A percentile compares a stretch with the other conserved stretches of the same genome.
Conservation (phyloP, 2,888 invertebrate species). For the Cephus rjabovi region DNA sequence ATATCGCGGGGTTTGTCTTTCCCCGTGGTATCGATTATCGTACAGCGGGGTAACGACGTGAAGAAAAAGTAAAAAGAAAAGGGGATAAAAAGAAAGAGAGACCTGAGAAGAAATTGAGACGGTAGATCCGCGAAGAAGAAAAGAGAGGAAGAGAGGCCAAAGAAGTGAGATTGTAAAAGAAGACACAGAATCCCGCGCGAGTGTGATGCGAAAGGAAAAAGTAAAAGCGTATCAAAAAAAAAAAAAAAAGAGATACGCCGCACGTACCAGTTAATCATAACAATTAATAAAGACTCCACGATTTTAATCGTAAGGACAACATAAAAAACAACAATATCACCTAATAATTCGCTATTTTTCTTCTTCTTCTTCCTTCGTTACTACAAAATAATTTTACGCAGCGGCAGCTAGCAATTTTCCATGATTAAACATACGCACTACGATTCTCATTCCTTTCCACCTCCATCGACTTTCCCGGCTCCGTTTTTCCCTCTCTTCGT, state of each 20-base stretch:
- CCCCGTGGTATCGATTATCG: neutral
- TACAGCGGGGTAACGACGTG: neutral
- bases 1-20: neutral
- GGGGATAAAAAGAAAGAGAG: neutral
- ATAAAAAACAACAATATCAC: constrained; percentile 58
- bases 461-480: neutral
- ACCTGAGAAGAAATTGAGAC: neutral
- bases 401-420: neutral
- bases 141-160: constrained; percentile 13
- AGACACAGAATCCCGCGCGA: constrained; percentile 25
- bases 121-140: neutral
- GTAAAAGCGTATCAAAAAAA: neutral
- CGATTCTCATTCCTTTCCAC: neutral
- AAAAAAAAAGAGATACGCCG: constrained; percentile 28
- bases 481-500: constrained; percentile 19
- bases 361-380: constrained; percentile 6
- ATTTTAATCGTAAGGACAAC: constrained; percentile 53
- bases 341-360: constrained; percentile 54
- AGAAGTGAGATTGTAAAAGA: constrained; percentile 19
- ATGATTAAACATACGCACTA: neutral
- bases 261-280: constrained; percentile 40
- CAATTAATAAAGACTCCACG: constrained; percentile 57
- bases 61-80: neutral
- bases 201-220: constrained; percentile 18
- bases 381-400: neutral